Evolutionary conservation across 2,888 invertebrate genomes (phyloP).

Genomic region (Torymus aiolomorphi): DNA sequence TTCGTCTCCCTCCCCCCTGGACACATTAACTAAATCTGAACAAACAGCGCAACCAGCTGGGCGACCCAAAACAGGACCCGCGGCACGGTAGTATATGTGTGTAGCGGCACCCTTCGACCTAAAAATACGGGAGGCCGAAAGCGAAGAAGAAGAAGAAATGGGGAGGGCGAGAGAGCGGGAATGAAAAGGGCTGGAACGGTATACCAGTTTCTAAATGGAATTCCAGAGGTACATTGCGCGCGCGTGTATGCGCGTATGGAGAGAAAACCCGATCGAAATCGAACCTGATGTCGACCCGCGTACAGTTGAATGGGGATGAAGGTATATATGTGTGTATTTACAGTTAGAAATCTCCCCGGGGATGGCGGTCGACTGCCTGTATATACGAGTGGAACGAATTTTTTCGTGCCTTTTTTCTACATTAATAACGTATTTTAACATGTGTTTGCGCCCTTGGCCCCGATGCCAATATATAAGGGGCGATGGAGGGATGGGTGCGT

Average conservation of each 20-base stretch:
- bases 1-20: neutral
- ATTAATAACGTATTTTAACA: slow-evolving; percentile 23
- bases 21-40: slow-evolving; percentile 72
- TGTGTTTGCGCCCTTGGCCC: slow-evolving; percentile 2
- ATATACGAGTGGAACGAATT: too few species aligned
- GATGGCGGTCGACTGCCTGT: neutral
- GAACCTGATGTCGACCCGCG: slow-evolving; percentile 63
- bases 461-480: too few species aligned
- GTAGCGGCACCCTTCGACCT: slow-evolving; percentile 46
- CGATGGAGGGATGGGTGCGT: neutral
- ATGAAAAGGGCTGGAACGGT: slow-evolving; percentile 64
- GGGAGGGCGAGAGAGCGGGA: slow-evolving; percentile 57
- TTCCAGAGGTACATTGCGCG: slow-evolving; percentile 52
- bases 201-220: slow-evolving; percentile 60
- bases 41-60: slow-evolving; percentile 69
- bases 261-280: slow-evolving; percentile 62
- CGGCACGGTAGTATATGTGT: slow-evolving; percentile 57
- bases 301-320: slow-evolving; percentile 42
- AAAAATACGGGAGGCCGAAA: slow-evolving; percentile 18
- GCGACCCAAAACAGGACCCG: slow-evolving; percentile 61
- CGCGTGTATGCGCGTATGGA: slow-evolving; percentile 22
- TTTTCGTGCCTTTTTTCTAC: neutral
- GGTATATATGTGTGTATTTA: slow-evolving; percentile 34
- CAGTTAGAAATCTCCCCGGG: slow-evolving; percentile 54
- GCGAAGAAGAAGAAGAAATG: slow-evolving; percentile 44